Base-by-base conservation (phyloP, 1,140 invertebrate genomes). In the Drosophila insularis region DNA sequence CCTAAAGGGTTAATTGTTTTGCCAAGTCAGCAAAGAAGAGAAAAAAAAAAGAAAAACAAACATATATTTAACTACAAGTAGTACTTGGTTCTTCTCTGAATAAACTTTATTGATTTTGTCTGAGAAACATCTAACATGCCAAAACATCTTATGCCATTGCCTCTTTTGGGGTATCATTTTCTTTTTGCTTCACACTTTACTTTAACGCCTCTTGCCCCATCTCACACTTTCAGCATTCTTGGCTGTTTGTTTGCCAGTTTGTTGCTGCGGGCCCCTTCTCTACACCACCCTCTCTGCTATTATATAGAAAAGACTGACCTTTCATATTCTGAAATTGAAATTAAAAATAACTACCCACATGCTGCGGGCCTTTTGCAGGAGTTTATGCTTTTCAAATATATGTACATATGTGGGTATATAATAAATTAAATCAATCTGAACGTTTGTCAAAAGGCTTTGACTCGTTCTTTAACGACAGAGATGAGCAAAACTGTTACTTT, bases 1-100 rank as follows among this genome's bases (percentile, higher is more conserved):
- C 81, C 79, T 87, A 79, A 86, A 75, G 82, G 84, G 82, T 86
- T 86, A 87, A 87, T 86, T 76, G 75, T 73, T 31, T 54, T 80
- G 8, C 43, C 78, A 68, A 78, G 79, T 86, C 81, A 86, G 81
- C 81, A 86, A 70, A 78, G 73, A 53, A 32, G 17, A 35, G 4
- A 23, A 17, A 14, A 4, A 14, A 40, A 4, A 14, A 40, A 46
- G 6, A 2, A 46, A 21, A 46, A 7, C 17, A 46, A 19, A 17
- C 17, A 70, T 75, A 60, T 23, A 60, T 46, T 50, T n/a, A 7
- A 46, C 58, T 53, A 43, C 3, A 6, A n/a, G 23, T 23, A 23
- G 23, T 23, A 3, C 5, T 17, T 17, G 14, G 3, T 1, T 7
- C 5, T 43, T 21, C 31, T 43, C 50, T 55, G 39, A 31, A 67